These are phyloP conservation scores for Melanogrammus aeglefinus DNA, from an alignment of 2,797 vertebrate genomes.

Conservation along the genomic window DNA sequence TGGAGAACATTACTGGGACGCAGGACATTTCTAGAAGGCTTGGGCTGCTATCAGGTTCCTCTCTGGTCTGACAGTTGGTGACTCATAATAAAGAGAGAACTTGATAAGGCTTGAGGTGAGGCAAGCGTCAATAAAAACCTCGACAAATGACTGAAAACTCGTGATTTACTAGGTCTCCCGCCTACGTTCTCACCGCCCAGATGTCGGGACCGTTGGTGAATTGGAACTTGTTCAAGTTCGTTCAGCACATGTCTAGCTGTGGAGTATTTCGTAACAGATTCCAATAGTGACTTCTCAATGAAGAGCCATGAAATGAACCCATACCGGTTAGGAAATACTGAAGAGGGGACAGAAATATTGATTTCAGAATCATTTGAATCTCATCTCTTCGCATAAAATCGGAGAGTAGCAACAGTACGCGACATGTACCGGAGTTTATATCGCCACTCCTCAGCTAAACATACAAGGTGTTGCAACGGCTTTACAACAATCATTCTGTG, in stretches of 20 bases:
- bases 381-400: neutral
- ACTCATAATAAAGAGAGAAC: slow-evolving; percentile 19
- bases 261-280: neutral
- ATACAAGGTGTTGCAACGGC: slow-evolving; percentile 20
- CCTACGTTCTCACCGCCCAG: neutral
- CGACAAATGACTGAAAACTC: neutral
- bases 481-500: slow-evolving; percentile 14
- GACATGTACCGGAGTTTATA: neutral
- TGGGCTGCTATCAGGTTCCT: neutral
- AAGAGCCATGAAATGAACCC: neutral
- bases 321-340: neutral
- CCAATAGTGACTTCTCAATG: neutral
- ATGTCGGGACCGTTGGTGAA: neutral
- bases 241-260: neutral
- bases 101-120: slow-evolving; percentile 14
- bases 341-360: too few relatives aligned
- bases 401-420: too few relatives aligned
- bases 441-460: slow-evolving; percentile 21
- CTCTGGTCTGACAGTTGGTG: neutral
- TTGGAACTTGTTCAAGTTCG: neutral
- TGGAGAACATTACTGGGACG: neutral
- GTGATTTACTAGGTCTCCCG: neutral
- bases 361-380: neutral
- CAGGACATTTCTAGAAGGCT: neutral
- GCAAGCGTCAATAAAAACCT: slow-evolving; percentile 5